Conservation (phyloP, 2,113 vertebrate species). For the Calcarius ornatus region DNA sequence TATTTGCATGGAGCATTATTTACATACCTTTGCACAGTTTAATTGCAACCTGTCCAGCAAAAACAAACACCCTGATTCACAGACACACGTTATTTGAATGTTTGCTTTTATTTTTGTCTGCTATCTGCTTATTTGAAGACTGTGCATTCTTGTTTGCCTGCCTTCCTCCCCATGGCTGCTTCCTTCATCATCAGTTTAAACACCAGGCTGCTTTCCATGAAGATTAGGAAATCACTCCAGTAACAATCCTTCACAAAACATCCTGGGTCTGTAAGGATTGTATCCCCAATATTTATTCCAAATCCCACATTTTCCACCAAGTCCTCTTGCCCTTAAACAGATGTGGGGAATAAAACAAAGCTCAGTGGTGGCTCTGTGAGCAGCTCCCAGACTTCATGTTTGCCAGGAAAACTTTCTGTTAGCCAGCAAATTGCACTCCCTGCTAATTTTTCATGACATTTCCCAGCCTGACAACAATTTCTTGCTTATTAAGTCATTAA, state of each 20-base stretch:
- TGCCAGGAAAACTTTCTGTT: background rate
- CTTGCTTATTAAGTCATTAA: background rate
- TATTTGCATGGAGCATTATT: conserved; percentile 34
- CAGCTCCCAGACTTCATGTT: background rate
- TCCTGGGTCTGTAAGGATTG: background rate
- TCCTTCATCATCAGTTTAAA: background rate
- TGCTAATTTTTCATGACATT: background rate
- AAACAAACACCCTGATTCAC: background rate
- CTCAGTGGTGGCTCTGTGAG: background rate
- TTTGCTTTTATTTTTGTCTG: background rate
- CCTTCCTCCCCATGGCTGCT: background rate
- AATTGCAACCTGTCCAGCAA: conserved; percentile 1
- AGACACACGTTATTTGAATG: background rate
- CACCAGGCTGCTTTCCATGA: background rate
- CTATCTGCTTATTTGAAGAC: background rate
- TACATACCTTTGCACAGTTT: background rate
- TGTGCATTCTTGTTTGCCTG: background rate
- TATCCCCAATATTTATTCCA: background rate
- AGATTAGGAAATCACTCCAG: background rate
- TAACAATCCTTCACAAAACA: background rate
- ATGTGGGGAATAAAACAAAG: background rate
- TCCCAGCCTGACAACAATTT: background rate
- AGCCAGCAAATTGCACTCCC: background rate
- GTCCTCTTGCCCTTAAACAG: background rate
- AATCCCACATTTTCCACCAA: background rate